These are phyloP conservation scores for Philhelius pedissequus DNA, from an alignment of 2,888 invertebrate genomes.

Conservation along the genomic window DNA sequence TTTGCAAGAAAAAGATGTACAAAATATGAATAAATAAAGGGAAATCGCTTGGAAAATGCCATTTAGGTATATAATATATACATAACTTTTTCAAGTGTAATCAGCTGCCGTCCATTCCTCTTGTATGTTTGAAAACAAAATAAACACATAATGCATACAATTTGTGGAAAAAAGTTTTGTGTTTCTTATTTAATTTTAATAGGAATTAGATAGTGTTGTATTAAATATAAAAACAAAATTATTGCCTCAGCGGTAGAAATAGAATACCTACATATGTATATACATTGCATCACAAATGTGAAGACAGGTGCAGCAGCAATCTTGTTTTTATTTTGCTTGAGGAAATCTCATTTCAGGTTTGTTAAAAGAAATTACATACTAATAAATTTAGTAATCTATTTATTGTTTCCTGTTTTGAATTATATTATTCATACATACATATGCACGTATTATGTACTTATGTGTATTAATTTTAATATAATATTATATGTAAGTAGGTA, in stretches of 20 bases:
- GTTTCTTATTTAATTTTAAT: too few relatives aligned
- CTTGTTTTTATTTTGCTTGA: not conserved
- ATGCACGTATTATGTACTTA: too few relatives aligned
- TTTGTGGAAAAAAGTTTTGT: not conserved
- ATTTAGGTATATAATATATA: not conserved
- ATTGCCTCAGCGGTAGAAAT: not conserved
- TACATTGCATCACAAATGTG: not conserved
- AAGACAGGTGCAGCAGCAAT: conserved; percentile 31
- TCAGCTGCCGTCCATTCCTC: conserved; percentile 7
- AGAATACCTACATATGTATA: too few relatives aligned
- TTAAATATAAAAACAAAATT: not conserved
- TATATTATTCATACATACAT: not conserved
- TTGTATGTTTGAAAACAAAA: not conserved
- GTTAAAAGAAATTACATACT: not conserved
- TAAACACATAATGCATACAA: not conserved
- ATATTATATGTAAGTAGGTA: too few relatives aligned
- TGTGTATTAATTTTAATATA: too few relatives aligned
- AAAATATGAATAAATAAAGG: conserved; percentile 20
- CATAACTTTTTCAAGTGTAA: conserved; percentile 44
- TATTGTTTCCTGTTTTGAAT: not conserved
- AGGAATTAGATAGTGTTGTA: too few relatives aligned
- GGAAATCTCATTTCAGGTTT: not conserved
- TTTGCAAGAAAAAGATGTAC: conserved; percentile 27
- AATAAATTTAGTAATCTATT: not conserved
- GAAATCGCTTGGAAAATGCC: conserved; percentile 52